These are phyloP conservation scores for Agonopterix subpropinquella DNA, from an alignment of 2,888 invertebrate genomes.

Conservation along the genomic window DNA sequence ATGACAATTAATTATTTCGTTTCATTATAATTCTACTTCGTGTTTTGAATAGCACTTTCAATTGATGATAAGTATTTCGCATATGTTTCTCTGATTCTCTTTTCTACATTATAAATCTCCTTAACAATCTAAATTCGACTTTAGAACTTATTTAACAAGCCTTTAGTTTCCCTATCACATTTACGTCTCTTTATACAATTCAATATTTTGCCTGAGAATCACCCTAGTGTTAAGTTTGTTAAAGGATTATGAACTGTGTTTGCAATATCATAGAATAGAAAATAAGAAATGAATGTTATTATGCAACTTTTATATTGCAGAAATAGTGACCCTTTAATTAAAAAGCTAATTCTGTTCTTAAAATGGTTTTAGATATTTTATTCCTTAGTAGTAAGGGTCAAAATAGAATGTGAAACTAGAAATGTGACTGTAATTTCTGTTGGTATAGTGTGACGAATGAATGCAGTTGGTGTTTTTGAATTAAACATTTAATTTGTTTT, in stretches of 20 bases:
- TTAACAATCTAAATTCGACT: not conserved
- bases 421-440: not conserved
- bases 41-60: constrained; percentile 33
- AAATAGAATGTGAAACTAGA: not conserved
- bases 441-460: constrained; percentile 41
- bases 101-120: constrained; percentile 1
- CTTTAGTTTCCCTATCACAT: no score
- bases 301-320: no score
- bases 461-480: constrained; percentile 63
- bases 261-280: not conserved
- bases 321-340: no score
- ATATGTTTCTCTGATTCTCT: constrained; percentile 43
- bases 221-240: not conserved
- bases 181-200: not conserved
- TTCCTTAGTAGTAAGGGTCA: not conserved
- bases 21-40: constrained; percentile 22
- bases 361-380: no score
- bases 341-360: no score
- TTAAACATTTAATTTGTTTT: constrained; percentile 71
- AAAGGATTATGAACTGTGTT: not conserved
- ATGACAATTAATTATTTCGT: constrained; percentile 45
- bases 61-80: constrained; percentile 41
- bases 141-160: not conserved
- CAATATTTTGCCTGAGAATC: not conserved
- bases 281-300: not conserved